phyloP scores from a whole-genome alignment of 2,888 invertebrate species.

The Brachypalpus laphriformis region DNA sequence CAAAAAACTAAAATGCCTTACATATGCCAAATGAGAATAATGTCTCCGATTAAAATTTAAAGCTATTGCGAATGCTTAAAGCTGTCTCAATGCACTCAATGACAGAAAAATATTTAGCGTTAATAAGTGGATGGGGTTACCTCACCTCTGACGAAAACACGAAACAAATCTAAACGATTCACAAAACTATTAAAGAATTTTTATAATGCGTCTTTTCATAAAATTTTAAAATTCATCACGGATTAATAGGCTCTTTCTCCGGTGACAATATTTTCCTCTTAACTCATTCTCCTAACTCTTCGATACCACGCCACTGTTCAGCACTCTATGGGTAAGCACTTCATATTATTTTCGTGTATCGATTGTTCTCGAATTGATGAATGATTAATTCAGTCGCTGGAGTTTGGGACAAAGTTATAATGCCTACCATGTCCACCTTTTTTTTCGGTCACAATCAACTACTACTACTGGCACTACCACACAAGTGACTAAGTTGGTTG shows the following conservation, averaged over 20 bases:
- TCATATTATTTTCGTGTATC: constrained; percentile 56
- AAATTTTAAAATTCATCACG: neutral
- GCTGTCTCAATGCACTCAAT: no score
- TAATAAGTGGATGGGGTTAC: no score
- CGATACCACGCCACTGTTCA: constrained; percentile 32
- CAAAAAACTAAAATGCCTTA: no score
- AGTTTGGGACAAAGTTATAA: constrained; percentile 51
- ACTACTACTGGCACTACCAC: neutral
- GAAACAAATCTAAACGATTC: no score
- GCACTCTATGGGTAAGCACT: constrained; percentile 26
- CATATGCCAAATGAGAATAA: no score
- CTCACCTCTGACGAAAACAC: no score
- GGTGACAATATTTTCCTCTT: no score
- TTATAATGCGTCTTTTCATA: no score
- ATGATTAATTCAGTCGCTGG: constrained; percentile 57
- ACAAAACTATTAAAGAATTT: no score
- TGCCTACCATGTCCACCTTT: constrained; percentile 30
- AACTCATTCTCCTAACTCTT: neutral
- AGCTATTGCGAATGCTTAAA: no score
- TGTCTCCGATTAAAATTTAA: no score
- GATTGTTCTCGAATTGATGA: constrained; percentile 67
- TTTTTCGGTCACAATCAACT: constrained; percentile 13
- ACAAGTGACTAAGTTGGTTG: constrained; percentile 1
- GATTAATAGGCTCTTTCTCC: neutral
- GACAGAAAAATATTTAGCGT: no score